These are phyloP conservation scores for Microplitis manilae DNA, from an alignment of 2,888 invertebrate species.

Conservation along the genomic window DNA sequence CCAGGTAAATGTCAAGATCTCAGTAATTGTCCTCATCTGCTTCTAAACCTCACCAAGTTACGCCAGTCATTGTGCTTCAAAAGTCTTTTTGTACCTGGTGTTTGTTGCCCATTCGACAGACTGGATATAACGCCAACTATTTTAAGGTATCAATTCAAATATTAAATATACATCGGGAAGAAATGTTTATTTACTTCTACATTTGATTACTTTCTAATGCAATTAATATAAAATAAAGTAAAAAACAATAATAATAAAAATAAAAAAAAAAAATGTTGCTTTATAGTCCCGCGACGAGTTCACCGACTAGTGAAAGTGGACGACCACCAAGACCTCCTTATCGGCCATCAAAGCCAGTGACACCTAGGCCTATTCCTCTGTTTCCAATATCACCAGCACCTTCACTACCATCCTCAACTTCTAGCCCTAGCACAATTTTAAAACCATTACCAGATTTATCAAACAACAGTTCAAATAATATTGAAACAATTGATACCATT, in stretches of 20 bases:
- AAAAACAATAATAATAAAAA: neutral
- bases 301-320: slow-evolving; percentile 52
- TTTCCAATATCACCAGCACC: slow-evolving; percentile 59
- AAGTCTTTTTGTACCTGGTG: slow-evolving; percentile 91
- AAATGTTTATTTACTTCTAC: slow-evolving; percentile 21
- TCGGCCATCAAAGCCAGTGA: slow-evolving; percentile 61
- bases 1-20: slow-evolving; percentile 89
- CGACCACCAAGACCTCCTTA: slow-evolving; percentile 74
- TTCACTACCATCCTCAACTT: slow-evolving; percentile 56
- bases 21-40: slow-evolving; percentile 88
- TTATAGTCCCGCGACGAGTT: slow-evolving; percentile 48
- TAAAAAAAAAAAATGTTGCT: slow-evolving; percentile 13
- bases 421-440: slow-evolving; percentile 38
- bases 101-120: slow-evolving; percentile 83
- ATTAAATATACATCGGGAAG: neutral
- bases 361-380: slow-evolving; percentile 73
- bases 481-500: slow-evolving; percentile 61
- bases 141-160: slow-evolving; percentile 55
- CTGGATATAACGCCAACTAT: slow-evolving; percentile 36
- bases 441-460: slow-evolving; percentile 50
- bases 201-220: slow-evolving; percentile 15
- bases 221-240: neutral
- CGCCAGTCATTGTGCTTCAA: slow-evolving; percentile 93
- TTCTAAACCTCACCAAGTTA: slow-evolving; percentile 85
- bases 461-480: slow-evolving; percentile 47